These are phyloP conservation scores for Sarcoramphus papa DNA, from an alignment of 2,797 vertebrate genomes.

Conservation along the genomic window DNA sequence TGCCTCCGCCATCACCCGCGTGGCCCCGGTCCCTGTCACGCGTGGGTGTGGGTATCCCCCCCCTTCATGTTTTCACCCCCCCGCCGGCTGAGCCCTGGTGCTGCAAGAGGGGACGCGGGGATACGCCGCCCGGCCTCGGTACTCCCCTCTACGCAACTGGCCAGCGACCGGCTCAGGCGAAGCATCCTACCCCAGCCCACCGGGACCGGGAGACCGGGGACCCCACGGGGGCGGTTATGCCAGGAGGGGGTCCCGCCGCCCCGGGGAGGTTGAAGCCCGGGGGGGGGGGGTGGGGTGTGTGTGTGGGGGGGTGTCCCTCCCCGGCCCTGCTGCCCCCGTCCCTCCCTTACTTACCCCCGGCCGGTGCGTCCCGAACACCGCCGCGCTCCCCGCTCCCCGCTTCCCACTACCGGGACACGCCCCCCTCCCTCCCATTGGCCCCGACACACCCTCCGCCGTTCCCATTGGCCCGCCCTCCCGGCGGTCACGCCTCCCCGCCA, in stretches of 20 bases:
- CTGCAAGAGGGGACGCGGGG: too few relatives aligned
- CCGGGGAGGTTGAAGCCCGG: background rate
- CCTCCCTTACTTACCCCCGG: background rate
- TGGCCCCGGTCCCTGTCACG: background rate
- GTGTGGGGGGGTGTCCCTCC: background rate
- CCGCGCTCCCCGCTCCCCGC: background rate
- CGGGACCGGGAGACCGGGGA: background rate
- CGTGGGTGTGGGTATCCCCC: background rate
- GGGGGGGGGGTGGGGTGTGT: too few relatives aligned
- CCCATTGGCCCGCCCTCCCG: rapidly evolving
- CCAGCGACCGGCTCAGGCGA: too few relatives aligned
- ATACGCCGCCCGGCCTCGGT: background rate
- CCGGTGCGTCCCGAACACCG: background rate
- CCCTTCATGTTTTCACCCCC: background rate
- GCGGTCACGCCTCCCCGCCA: background rate
- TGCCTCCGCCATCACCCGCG: background rate
- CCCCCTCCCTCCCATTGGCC: background rate
- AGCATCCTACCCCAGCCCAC: background rate
- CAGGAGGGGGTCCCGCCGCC: too few relatives aligned
- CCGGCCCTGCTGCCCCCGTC: background rate
- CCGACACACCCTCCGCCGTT: background rate
- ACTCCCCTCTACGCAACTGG: background rate
- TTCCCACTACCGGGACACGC: background rate
- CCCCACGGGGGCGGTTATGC: too few relatives aligned
- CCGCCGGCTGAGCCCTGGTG: too few relatives aligned